These are phyloP conservation scores for Penaeus indicus DNA, from an alignment of 1,140 invertebrate species.

Conservation along the genomic window DNA sequence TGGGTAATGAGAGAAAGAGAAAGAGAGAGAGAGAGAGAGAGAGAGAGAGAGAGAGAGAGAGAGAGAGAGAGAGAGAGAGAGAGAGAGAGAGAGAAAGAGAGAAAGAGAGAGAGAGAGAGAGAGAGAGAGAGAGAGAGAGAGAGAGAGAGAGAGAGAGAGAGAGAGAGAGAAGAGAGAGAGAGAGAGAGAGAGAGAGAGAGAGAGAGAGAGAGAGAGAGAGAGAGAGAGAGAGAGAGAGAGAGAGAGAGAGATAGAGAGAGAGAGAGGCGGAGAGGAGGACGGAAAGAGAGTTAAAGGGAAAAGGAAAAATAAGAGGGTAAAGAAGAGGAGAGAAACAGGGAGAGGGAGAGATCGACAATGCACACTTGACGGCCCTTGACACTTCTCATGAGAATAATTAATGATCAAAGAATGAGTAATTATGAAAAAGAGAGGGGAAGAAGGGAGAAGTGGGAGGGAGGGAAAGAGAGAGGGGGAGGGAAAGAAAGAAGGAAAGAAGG, in stretches of 20 bases:
- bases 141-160: neutral
- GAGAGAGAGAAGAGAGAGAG: neutral
- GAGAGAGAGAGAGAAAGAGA: neutral
- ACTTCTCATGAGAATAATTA: too few species aligned
- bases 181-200: too few species aligned
- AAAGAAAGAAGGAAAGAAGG: neutral
- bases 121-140: too few species aligned
- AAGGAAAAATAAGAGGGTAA: neutral
- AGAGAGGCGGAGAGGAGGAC: neutral
- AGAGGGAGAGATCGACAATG: neutral
- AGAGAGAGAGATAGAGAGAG: neutral
- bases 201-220: neutral
- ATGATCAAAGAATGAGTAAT: too few species aligned
- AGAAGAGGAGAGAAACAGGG: neutral
- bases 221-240: neutral
- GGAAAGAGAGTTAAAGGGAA: neutral
- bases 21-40: neutral
- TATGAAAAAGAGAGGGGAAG: too few species aligned
- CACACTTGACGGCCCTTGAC: too few species aligned
- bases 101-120: neutral
- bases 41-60: neutral
- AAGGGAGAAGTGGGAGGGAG: too few species aligned
- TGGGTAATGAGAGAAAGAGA: too few species aligned
- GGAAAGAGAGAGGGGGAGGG: constrained; percentile 10
- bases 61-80: neutral